Percentiles rank a stretch among this genome's conserved stretches.
These are phyloP conservation scores for Ooceraea biroi DNA, from an alignment of 1,140 invertebrate species.

Conservation along the genomic window DNA sequence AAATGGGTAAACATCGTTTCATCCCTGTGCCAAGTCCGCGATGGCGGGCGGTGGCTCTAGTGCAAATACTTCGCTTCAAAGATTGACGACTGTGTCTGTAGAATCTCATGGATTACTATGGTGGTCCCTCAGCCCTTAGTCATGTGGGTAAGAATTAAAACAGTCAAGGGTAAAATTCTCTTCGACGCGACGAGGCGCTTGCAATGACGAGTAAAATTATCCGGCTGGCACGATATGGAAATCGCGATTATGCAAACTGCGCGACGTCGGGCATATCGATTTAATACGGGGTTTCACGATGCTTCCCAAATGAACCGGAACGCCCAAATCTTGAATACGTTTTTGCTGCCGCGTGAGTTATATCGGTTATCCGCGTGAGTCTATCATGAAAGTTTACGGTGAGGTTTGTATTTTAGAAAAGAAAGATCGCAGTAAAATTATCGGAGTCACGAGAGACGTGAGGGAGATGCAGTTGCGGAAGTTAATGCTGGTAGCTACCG, in stretches of 20 bases:
- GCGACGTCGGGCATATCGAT: slow-evolving; percentile 8
- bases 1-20: slow-evolving; percentile 62
- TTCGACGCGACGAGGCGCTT: no score
- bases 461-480: background rate
- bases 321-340: slow-evolving; percentile 10
- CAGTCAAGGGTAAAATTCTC: no score
- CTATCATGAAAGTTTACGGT: slow-evolving; percentile 25
- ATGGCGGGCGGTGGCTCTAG: background rate
- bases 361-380: background rate
- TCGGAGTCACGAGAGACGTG: slow-evolving; percentile 25
- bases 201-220: no score
- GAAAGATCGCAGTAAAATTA: slow-evolving; percentile 45
- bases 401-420: slow-evolving; percentile 26
- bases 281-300: background rate
- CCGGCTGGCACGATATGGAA: no score
- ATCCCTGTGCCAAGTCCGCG: background rate
- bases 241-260: background rate
- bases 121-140: background rate
- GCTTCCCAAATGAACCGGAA: slow-evolving; percentile 7
- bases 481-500: background rate
- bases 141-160: no score
- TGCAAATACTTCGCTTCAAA: slow-evolving; percentile 26
- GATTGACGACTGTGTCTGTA: background rate
- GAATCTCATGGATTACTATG: no score
- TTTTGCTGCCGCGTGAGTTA: slow-evolving; percentile 38